Evolutionary conservation across 2,797 vertebrate species (phyloP), one percentile per base, ranked within the genome.

Genomic region (Ctenopoma multispine): DNA sequence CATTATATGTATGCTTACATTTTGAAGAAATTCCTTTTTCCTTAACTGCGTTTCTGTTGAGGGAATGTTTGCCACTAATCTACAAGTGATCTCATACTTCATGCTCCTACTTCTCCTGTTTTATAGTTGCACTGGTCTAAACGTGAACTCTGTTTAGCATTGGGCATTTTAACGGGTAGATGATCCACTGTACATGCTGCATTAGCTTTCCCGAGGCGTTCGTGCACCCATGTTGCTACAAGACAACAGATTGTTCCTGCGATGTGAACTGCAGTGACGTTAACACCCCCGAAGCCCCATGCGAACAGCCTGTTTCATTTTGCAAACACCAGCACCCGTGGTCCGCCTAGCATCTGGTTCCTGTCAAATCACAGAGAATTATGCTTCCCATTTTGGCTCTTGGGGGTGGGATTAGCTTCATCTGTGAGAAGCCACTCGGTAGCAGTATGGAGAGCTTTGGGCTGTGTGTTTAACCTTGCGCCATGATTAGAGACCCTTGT

Each of bases 311-410:
- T 80, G 81, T 84, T 84, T 72, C 71, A 67, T 75, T 84, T 77
- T 61, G 74, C 77, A 55, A 78, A 87, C 75, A 59, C 70, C 65
- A 47, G 53, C 51, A 65, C 69, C 53, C 51, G 21, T 18, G 31
- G 82, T 51, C 48, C 40, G 59, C 44, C 48, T 23, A 57, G 83
- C 88, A 89, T 87, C 88, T 87, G 89, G 60, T 86, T 79, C 77
- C 83, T 83, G 88, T 90, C 88, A 87, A 58, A 80, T 76, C 78
- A 51, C 64, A 7, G 54, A 82, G 75, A 82, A 68, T 73, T 61
- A 79, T 63, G 76, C 64, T 59, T 72, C 79, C 72, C 59, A 2
- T 79, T 82, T 67, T 59, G 63, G 73, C 69, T 83, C 65, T 18
- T 40, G 20, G 53, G 74, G 68, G 53, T 31, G 72, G 70, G 75